Percentiles rank a stretch among this genome's conserved stretches.
These are phyloP conservation scores for Psylliodes chrysocephalus DNA, from an alignment of 2,888 invertebrate genomes.

Conservation along the genomic window DNA sequence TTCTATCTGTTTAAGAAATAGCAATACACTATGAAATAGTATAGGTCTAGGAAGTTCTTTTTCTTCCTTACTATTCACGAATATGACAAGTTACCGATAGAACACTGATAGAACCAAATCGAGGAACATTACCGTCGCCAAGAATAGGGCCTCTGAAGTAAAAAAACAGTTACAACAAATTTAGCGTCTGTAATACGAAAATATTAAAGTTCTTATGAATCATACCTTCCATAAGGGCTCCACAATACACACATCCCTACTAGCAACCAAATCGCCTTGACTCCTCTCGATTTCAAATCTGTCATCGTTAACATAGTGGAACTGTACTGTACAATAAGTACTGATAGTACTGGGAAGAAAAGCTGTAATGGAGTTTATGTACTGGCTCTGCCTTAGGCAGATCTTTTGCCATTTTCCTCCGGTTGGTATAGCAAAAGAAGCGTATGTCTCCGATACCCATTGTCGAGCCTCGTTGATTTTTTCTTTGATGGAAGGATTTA, in stretches of 20 bases:
- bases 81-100: no score
- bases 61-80: no score
- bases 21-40: no score
- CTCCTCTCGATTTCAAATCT: conserved; percentile 76
- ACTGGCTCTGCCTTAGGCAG: conserved; percentile 82
- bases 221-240: conserved; percentile 84
- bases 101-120: no score
- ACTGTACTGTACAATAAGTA: conserved; percentile 79
- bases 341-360: conserved; percentile 81
- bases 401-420: conserved; percentile 83
- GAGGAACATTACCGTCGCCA: no score
- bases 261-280: conserved; percentile 84
- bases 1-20: no score
- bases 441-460: conserved; percentile 88
- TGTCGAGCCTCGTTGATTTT: conserved; percentile 82
- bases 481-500: conserved; percentile 72
- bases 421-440: conserved; percentile 87
- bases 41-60: no score
- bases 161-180: no score
- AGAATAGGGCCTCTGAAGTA: no score
- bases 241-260: conserved; percentile 79
- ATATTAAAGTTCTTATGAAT: no score
- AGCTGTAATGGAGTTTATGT: conserved; percentile 80
- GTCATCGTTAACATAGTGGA: conserved; percentile 82
- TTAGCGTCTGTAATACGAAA: no score